Evolutionary conservation across 2,797 vertebrate genomes (phyloP), one percentile per base, ranked within the genome.

Genomic region (Neostethus bicornis): DNA sequence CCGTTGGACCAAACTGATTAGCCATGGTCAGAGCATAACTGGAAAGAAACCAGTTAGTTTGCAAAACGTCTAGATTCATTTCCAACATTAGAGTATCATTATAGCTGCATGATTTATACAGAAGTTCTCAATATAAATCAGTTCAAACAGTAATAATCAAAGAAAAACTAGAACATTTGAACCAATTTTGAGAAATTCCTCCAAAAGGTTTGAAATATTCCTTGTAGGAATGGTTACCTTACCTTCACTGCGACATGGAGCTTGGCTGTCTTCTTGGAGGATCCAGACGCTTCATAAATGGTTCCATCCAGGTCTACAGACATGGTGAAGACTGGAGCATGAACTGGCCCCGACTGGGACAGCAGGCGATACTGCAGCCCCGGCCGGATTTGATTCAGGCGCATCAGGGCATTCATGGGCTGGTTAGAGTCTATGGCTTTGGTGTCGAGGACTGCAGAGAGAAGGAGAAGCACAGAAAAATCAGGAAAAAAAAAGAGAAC

Each of bases 231-330:
- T 53, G 12, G 6, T 16, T 16, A 39, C 8, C 39, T 58, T 87
- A 98, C 97, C 95, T 99, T 99, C 66, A 99, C 96, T 16, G 97
- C 97, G 46, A 99, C 96, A 0, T 99, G 96, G 79, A 99, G 96
- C 86, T 99, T 99, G 83, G 97, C 97, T 2, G 95, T 98, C 89
- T 99, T 99, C 90, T 99, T 99, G 63, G 96, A 99, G 76, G 96
- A 96, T 60, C 97, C 97, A 13, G 96, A 98, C 14, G 97, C 97
- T 89, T 99, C 95, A 0, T 98, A 96, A 49, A 94, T 88, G 20
- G 93, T 95, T 52, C 96, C 96, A 26, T 99, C 96, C 82, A 99
- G 92, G 62, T 99, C 97, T 69, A 98, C 96, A 35, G 96, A 98
- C 97, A 99, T 99, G 70, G 97, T 98, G 90, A 99, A 99, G 89